phyloP scores from a whole-genome alignment of 2,113 vertebrate species.

The Tychaedon coryphoeus region DNA sequence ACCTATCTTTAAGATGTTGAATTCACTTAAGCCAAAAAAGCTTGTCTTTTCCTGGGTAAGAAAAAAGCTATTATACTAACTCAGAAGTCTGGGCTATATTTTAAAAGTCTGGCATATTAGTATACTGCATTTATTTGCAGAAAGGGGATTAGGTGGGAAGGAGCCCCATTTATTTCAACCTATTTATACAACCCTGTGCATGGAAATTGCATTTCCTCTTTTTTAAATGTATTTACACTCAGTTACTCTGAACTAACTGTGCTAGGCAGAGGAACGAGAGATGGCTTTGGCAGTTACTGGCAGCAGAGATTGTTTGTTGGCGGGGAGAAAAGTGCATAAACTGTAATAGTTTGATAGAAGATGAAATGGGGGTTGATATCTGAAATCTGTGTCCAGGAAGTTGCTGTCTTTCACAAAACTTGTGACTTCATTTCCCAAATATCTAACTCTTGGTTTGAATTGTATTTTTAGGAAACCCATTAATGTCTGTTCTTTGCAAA shows the following conservation, averaged over 20 bases:
- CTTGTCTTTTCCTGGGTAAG: not conserved
- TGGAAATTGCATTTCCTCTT: not conserved
- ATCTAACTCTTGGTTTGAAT: not conserved
- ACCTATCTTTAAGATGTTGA: not conserved
- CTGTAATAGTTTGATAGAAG: not conserved
- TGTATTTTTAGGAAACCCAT: not conserved
- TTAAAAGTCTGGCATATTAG: not conserved
- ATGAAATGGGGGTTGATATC: not conserved
- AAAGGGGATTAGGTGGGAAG: not conserved
- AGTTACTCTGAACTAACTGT: not conserved
- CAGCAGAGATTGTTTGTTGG: not conserved
- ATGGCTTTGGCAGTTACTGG: not conserved
- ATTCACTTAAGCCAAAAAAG: slow-evolving; percentile 23
- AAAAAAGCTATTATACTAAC: not conserved
- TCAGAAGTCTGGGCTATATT: not conserved
- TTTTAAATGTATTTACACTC: not conserved
- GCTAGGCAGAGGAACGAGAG: not conserved
- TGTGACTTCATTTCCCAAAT: not conserved
- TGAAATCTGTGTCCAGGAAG: not conserved
- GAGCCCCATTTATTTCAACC: not conserved
- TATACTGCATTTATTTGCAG: not conserved
- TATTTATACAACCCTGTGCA: not conserved
- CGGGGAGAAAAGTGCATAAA: not conserved
- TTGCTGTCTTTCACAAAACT: not conserved
- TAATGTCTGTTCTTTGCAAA: not conserved